Percentiles rank a stretch among this genome's conserved stretches.
Conservation (phyloP, 2,113 vertebrate species). For the Syrmaticus mikado region DNA sequence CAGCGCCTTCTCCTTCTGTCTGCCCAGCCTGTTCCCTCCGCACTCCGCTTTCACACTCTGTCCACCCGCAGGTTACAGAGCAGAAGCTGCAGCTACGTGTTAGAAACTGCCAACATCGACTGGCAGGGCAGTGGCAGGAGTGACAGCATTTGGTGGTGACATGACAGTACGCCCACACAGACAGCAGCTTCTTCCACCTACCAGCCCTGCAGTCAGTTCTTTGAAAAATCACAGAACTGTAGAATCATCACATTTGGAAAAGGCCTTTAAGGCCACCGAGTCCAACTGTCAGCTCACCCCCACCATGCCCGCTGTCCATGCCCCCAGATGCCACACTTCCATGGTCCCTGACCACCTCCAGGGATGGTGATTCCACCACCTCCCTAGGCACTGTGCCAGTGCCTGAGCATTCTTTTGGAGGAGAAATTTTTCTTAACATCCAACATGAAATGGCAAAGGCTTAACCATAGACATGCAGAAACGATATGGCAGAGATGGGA, state of each 20-base stretch:
- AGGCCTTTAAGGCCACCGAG: no score
- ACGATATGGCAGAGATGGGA: accelerated
- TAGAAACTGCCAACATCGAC: neutral
- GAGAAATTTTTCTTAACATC: no score
- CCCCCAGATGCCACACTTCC: no score
- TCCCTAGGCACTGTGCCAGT: no score
- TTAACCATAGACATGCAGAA: accelerated
- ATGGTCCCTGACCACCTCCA: no score
- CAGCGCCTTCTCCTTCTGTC: accelerated
- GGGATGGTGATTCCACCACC: no score
- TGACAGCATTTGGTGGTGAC: neutral
- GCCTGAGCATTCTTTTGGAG: no score
- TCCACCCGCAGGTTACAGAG: neutral
- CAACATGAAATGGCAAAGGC: accelerated
- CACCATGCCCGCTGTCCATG: no score
- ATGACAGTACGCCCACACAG: neutral
- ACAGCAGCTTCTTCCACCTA: neutral
- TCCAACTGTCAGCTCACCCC: no score
- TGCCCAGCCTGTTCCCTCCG: accelerated
- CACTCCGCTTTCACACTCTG: neutral
- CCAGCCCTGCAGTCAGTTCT: neutral
- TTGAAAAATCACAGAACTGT: neutral
- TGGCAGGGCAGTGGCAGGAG: neutral
- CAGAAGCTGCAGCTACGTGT: neutral
- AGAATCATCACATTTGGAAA: no score